Percentiles rank a stretch among this genome's conserved stretches.
Conservation (phyloP, 2,113 vertebrate species). For the Sinocyclocheilus grahami region DNA sequence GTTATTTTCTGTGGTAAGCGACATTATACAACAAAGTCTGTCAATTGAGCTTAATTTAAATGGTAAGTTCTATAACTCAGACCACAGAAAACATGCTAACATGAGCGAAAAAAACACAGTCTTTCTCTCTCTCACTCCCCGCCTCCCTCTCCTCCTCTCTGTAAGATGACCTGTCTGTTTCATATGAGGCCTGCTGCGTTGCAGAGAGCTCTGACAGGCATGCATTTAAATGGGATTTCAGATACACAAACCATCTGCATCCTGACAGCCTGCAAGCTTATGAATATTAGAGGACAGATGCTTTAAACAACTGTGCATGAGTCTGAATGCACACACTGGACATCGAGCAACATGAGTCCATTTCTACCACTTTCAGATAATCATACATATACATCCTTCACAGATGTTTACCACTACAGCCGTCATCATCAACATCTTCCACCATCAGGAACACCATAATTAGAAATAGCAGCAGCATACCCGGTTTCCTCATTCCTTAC, state of each 20-base stretch:
- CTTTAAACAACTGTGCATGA: slow-evolving; percentile 42
- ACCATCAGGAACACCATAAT: background rate
- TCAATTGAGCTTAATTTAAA: background rate
- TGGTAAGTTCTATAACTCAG: background rate
- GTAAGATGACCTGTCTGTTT: slow-evolving; percentile 31
- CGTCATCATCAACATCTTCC: background rate
- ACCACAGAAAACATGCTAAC: background rate
- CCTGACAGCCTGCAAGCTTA: slow-evolving; percentile 48
- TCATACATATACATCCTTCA: background rate
- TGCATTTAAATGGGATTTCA: slow-evolving; percentile 61
- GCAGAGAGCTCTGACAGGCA: slow-evolving; percentile 46
- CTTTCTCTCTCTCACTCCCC: background rate
- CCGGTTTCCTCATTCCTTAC: background rate
- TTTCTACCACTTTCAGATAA: background rate
- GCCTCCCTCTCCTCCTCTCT: slow-evolving; percentile 14
- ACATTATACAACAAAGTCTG: background rate
- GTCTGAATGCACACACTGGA: slow-evolving; percentile 15
- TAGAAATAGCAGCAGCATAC: background rate
- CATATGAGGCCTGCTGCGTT: slow-evolving; percentile 34
- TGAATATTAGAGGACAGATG: slow-evolving; percentile 58
- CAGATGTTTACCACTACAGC: slow-evolving; percentile 1
- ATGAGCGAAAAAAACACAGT: background rate
- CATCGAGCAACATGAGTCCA: background rate
- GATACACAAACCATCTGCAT: slow-evolving; percentile 55
- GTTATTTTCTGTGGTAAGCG: background rate